Evolutionary conservation across 2,888 invertebrate species (phyloP).

Genomic region (Parnassius glacialis): DNA sequence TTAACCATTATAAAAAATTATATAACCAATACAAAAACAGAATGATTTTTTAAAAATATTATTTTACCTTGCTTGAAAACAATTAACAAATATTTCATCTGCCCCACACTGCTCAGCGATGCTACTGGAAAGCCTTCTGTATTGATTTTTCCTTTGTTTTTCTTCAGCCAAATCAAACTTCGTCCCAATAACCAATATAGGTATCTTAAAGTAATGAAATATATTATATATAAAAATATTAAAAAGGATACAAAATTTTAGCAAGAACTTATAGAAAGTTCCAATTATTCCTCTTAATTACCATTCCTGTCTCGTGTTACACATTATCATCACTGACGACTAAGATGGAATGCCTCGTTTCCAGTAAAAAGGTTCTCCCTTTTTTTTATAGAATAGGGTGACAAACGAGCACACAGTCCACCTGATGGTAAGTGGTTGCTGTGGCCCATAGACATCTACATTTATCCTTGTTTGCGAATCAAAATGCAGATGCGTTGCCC

Average conservation of each 20-base stretch:
- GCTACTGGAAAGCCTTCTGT: constrained; percentile 80
- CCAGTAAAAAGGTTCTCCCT: too few species aligned
- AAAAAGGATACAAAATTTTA: neutral
- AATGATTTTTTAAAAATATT: constrained; percentile 73
- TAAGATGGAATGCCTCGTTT: too few species aligned
- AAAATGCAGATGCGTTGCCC: too few species aligned
- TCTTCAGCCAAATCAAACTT: constrained; percentile 93
- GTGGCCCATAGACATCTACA: too few species aligned
- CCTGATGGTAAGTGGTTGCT: too few species aligned
- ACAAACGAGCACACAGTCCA: too few species aligned
- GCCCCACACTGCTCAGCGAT: constrained; percentile 95
- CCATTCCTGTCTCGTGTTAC: too few species aligned
- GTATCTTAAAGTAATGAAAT: constrained; percentile 82
- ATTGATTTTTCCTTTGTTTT: constrained; percentile 83
- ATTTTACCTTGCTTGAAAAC: constrained; percentile 78
- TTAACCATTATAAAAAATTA: too few species aligned
- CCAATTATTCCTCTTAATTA: too few species aligned
- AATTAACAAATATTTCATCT: constrained; percentile 94
- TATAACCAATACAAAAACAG: constrained; percentile 50
- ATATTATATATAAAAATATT: neutral
- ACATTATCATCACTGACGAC: too few species aligned
- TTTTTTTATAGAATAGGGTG: too few species aligned
- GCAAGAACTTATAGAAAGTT: neutral
- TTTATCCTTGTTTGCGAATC: too few species aligned
- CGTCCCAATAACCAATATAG: constrained; percentile 96